Evolutionary conservation across 2,113 vertebrate genomes (phyloP), one percentile per base, ranked within the genome.

Genomic region (Prolemur simus): DNA sequence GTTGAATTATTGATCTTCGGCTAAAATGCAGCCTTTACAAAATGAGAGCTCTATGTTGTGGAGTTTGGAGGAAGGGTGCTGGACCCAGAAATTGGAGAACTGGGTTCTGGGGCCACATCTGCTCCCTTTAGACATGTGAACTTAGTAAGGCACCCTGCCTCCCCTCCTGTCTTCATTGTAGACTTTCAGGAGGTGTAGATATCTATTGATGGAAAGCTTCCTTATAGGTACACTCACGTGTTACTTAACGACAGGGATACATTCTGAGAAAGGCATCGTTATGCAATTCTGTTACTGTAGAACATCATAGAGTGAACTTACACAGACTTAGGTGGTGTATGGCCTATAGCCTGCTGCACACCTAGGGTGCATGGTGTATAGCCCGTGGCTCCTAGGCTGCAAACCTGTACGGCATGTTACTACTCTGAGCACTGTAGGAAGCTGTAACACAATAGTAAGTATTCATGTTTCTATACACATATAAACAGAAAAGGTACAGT

Each of bases 151-250:
- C 29, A 39, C 92, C 37, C 5, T 54, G 52, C 52, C 52, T 42
- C 21, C 2, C 39, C 29, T 56, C 6, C 1, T 47, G 8, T 58
- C 27, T 20, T 56, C 6, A 4, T 5, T 9, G 23, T 5, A n/a
- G 83, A 54, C 29, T 69, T 56, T n/a, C 3, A 27, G 68, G 27
- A 52, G 2, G 6, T 15, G 0, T 23, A 39, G n/a, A 1, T 17
- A 17, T 23, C 91, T 25, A 18, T 11, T 7, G 11, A 12, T 27
- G 12, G 56, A 92, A 71, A 42, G 23, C 5, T 66, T 81, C 39
- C 58, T 85, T 17, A 15, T 29, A 74, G 15, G 32, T 34, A 17
- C 15, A 47, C 23, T 47, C 73, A 32, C 27, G 69, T 23, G 12
- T 42, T 42, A 23, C 39, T 42, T 42, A 14, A 42, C 3, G 23